These are phyloP conservation scores for Colinus virginianus DNA, from an alignment of 2,113 vertebrate genomes.

Conservation along the genomic window DNA sequence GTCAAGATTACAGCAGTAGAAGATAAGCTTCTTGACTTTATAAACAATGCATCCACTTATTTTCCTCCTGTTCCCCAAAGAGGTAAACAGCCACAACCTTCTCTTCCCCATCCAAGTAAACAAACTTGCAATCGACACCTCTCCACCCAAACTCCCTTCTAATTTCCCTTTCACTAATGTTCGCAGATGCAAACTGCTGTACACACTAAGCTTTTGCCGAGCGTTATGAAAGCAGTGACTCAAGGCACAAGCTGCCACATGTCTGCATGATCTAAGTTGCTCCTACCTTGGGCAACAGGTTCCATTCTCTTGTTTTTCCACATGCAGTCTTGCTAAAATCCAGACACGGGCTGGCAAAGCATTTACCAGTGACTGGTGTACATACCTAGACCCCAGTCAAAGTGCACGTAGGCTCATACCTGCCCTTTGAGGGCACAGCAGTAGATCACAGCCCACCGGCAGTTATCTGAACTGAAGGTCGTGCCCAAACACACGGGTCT, in stretches of 20 bases:
- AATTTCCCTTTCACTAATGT: neutral
- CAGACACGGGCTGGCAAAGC: neutral
- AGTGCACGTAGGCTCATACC: neutral
- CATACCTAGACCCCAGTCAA: neutral
- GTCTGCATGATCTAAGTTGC: neutral
- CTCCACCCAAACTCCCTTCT: neutral
- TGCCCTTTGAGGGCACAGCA: neutral
- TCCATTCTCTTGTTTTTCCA: neutral
- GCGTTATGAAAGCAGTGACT: constrained; percentile 34
- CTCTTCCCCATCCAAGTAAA: neutral
- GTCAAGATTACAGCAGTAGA: neutral
- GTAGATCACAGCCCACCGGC: neutral
- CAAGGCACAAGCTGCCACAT: constrained; percentile 16
- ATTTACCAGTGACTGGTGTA: neutral
- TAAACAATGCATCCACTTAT: neutral
- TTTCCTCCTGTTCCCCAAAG: neutral
- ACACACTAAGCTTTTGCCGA: neutral
- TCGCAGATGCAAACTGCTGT: neutral
- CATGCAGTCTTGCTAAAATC: neutral
- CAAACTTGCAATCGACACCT: neutral
- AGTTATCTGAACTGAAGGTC: neutral
- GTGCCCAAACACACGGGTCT: neutral
- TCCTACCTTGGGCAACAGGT: constrained; percentile 19
- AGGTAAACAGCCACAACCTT: no score
- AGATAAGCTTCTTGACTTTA: neutral